phyloP scores from a whole-genome alignment of 2,113 vertebrate species.

The Scortum barcoo region DNA sequence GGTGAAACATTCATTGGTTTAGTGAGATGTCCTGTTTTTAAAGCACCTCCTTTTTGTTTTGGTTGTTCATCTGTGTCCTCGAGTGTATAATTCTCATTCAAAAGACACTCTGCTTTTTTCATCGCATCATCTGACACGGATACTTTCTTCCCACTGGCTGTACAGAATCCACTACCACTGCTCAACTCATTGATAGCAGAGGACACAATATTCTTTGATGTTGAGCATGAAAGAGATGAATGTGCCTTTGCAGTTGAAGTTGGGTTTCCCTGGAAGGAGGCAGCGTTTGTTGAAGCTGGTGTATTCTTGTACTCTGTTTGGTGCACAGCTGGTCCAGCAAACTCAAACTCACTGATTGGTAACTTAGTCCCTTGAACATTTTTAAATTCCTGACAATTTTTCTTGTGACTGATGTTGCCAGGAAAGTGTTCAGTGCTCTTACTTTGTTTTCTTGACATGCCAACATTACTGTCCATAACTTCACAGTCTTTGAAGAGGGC shows the following conservation, averaged over 20 bases:
- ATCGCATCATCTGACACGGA: constrained; percentile 55
- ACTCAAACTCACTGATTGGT: constrained; percentile 54
- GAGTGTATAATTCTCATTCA: constrained; percentile 78
- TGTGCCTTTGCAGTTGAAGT: constrained; percentile 77
- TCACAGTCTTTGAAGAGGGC: constrained; percentile 59
- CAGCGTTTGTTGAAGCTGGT: constrained; percentile 75
- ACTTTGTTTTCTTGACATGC: background rate
- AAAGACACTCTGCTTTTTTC: constrained; percentile 71
- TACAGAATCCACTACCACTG: constrained; percentile 83
- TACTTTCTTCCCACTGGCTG: constrained; percentile 68
- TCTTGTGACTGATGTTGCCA: constrained; percentile 49
- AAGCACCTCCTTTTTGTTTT: constrained; percentile 13
- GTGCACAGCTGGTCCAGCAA: background rate
- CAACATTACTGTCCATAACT: background rate
- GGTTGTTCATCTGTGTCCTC: constrained; percentile 19
- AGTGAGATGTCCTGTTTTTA: background rate
- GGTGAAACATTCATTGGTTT: background rate
- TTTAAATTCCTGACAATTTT: constrained; percentile 18
- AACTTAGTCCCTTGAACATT: background rate
- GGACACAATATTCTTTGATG: constrained; percentile 28
- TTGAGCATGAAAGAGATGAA: constrained; percentile 7
- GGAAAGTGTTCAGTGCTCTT: background rate
- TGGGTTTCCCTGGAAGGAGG: constrained; percentile 75
- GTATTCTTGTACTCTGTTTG: constrained; percentile 63
- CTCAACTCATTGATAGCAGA: constrained; percentile 7